Conservation (phyloP, 2,888 invertebrate genomes). For the Lasiommata megera region DNA sequence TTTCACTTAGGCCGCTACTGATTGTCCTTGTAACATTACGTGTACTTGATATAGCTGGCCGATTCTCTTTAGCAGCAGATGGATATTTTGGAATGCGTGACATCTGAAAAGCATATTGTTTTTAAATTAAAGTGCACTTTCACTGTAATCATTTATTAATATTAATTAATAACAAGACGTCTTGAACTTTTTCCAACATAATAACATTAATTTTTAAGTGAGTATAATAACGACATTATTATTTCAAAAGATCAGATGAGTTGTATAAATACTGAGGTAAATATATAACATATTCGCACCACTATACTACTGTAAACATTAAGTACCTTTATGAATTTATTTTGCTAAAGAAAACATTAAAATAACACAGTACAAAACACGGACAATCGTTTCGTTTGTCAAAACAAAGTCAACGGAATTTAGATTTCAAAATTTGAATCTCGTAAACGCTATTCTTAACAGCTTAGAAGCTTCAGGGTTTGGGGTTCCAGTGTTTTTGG, state of each 20-base stretch:
- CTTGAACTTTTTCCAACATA: background rate
- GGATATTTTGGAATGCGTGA: slow-evolving; percentile 72
- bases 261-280: background rate
- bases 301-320: background rate
- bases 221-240: no score
- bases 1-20: slow-evolving; percentile 61
- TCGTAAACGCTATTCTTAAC: background rate
- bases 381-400: slow-evolving; percentile 33
- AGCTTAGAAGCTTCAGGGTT: background rate
- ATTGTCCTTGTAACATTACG: slow-evolving; percentile 48
- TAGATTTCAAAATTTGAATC: slow-evolving; percentile 47
- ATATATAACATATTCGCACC: no score
- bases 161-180: no score
- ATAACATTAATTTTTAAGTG: no score
- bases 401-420: slow-evolving; percentile 41
- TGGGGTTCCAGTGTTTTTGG: background rate
- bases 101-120: slow-evolving; percentile 54
- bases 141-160: no score
- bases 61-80: slow-evolving; percentile 61
- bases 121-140: slow-evolving; percentile 2
- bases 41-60: slow-evolving; percentile 51
- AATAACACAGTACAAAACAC: slow-evolving; percentile 12
- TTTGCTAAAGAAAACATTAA: slow-evolving; percentile 14
- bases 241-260: no score
- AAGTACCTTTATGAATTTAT: slow-evolving; percentile 11